Conservation (phyloP, 2,888 invertebrate genomes). For the Eumerus sabulonum region DNA sequence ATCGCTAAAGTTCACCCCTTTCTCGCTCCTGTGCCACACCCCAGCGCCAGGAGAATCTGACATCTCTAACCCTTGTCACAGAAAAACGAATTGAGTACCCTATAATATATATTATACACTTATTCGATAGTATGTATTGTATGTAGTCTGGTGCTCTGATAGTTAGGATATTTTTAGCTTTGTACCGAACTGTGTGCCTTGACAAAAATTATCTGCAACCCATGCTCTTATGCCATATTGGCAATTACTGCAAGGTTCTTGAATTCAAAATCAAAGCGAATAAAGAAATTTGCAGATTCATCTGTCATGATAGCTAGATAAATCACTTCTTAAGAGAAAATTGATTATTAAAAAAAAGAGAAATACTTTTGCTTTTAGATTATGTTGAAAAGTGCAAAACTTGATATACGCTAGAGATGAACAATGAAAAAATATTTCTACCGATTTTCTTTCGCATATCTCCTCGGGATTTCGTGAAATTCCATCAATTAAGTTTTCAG, state of each 20-base stretch:
- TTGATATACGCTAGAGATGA: too few relatives aligned
- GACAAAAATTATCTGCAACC: not conserved
- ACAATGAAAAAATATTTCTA: too few relatives aligned
- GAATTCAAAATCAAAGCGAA: constrained; percentile 4
- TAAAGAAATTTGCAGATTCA: not conserved
- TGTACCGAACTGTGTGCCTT: not conserved
- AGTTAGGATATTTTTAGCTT: not conserved
- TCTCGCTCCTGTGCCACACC: not conserved
- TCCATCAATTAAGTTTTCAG: too few relatives aligned
- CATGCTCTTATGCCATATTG: constrained; percentile 29
- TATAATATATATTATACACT: constrained; percentile 27
- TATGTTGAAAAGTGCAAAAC: too few relatives aligned
- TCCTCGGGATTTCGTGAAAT: too few relatives aligned
- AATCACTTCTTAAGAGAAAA: too few relatives aligned
- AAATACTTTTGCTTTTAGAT: too few relatives aligned
- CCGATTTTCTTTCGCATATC: too few relatives aligned
- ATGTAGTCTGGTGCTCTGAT: too few relatives aligned
- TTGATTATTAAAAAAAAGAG: too few relatives aligned
- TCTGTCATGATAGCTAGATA: not conserved
- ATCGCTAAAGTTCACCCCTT: constrained; percentile 16
- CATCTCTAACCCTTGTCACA: constrained; percentile 43
- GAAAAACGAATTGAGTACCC: constrained; percentile 27
- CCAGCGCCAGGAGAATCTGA: not conserved
- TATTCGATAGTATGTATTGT: not conserved
- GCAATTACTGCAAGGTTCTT: constrained; percentile 41